Base-by-base conservation (phyloP, 2,888 invertebrate genomes). In the Hipparchia sbordonii region DNA sequence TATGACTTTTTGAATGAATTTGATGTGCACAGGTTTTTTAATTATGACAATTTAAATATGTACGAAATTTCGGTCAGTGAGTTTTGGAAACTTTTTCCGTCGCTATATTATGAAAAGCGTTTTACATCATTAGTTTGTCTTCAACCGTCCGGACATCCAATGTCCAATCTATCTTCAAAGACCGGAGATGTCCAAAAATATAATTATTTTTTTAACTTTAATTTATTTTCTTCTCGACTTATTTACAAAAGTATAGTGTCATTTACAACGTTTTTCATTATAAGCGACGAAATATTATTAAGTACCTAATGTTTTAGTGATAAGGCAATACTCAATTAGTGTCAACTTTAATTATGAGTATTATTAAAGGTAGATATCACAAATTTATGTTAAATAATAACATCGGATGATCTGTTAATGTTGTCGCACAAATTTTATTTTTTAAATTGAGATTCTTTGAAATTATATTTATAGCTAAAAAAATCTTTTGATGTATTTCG, bases 321-420 rank as follows among this genome's bases (percentile, higher is more conserved):
- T 74, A 77, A 78, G 77, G 78, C 66, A 82, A 82, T 83, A 83
- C 82, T 83, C 82, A 79, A 76, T 79, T 62, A 67, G 65, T 74
- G 52, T 67, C 33, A 39, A 65, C 61, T 61, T 60, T 74, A 56
- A 65, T 61, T 67, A 73, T 65, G 33, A 33, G 60, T 62, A 67
- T 61, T 57, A 71, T 46, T 10, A 10, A 66, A 51, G n/a, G 10
- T 52, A 51, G 8, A 3, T 61, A 61, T 46, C 45, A 39, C 12
- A 61, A 52, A 66, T 66, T 66, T 52, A 66, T 67, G 9, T 54
- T 56, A 9, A 45, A 57, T 67, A 67, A 46, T 67, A 56, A 57
- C 46, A 46, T 67, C 46, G 9, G 23, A 51, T 66, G 39, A 56
- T 67, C 39, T 56, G 46, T 57, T 67, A 52, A n/a, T 52, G 13